These are phyloP conservation scores for Oxytorus armatus DNA, from an alignment of 2,888 invertebrate species.

Conservation along the genomic window DNA sequence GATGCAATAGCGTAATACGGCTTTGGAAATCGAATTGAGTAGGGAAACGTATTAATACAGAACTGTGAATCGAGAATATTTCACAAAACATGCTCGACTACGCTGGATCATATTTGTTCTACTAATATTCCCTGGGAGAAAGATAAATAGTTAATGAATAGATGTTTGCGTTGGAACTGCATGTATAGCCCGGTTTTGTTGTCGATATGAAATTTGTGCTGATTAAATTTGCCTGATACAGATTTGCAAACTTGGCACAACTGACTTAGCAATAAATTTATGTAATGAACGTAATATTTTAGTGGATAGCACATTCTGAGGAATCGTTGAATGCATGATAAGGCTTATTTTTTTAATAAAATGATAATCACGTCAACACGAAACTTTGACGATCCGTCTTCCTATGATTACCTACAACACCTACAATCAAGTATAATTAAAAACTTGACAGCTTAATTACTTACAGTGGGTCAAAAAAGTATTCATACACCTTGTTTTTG, in stretches of 20 bases:
- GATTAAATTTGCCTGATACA: constrained; percentile 15
- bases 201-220: constrained; percentile 3
- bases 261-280: background rate
- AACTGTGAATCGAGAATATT: constrained; percentile 16
- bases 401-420: too few relatives aligned
- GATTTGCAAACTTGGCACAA: background rate
- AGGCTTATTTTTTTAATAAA: background rate
- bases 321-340: too few relatives aligned
- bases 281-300: background rate
- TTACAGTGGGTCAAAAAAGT: too few relatives aligned
- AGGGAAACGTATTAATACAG: background rate
- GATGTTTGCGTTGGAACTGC: background rate
- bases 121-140: background rate
- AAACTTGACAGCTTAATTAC: background rate
- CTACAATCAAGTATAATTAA: too few relatives aligned
- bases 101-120: background rate
- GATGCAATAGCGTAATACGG: constrained; percentile 9
- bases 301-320: too few relatives aligned
- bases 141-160: constrained; percentile 30
- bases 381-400: background rate
- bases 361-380: background rate
- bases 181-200: background rate
- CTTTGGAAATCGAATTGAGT: constrained; percentile 10
- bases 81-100: constrained; percentile 1
- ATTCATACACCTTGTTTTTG: too few relatives aligned